phyloP scores from a whole-genome alignment of 2,888 invertebrate genomes.

The Xiphydria camelus region DNA sequence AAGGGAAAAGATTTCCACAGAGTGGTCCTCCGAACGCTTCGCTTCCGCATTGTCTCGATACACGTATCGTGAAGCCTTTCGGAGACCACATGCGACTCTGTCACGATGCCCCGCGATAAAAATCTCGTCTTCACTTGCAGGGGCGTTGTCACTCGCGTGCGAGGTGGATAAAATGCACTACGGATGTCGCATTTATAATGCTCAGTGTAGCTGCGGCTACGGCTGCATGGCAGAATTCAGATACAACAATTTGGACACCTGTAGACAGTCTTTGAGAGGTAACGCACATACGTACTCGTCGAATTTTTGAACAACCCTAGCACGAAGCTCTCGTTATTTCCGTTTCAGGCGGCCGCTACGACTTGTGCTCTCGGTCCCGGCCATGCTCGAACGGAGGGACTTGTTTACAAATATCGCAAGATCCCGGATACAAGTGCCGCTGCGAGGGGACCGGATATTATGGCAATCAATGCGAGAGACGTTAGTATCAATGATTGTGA shows the following conservation, averaged over 20 bases:
- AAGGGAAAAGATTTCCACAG: too few relatives aligned
- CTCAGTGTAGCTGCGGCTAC: conserved; percentile 67
- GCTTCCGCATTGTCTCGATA: too few relatives aligned
- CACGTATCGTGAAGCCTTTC: too few relatives aligned
- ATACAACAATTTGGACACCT: conserved; percentile 65
- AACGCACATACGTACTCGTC: conserved; percentile 24
- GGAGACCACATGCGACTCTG: too few relatives aligned
- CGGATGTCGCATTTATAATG: conserved; percentile 69
- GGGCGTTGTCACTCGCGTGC: too few relatives aligned
- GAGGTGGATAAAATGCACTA: conserved; percentile 63
- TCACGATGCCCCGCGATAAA: too few relatives aligned
- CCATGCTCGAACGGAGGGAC: conserved; percentile 70
- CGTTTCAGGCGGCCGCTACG: conserved; percentile 59
- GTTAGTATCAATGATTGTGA: conserved; percentile 53
- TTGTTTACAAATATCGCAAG: conserved; percentile 70
- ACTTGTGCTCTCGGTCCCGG: conserved; percentile 65
- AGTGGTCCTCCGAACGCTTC: too few relatives aligned
- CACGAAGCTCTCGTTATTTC: too few relatives aligned
- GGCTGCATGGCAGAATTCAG: conserved; percentile 71
- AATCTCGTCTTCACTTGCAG: too few relatives aligned
- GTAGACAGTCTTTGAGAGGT: conserved; percentile 69
- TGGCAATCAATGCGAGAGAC: conserved; percentile 71
- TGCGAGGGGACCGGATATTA: conserved; percentile 77
- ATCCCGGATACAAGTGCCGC: conserved; percentile 69
- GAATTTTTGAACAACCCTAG: neutral